Percentiles rank a stretch among this genome's conserved stretches.
Conservation (phyloP, 2,113 vertebrate species). For the Oxygymnocypris stewartii region DNA sequence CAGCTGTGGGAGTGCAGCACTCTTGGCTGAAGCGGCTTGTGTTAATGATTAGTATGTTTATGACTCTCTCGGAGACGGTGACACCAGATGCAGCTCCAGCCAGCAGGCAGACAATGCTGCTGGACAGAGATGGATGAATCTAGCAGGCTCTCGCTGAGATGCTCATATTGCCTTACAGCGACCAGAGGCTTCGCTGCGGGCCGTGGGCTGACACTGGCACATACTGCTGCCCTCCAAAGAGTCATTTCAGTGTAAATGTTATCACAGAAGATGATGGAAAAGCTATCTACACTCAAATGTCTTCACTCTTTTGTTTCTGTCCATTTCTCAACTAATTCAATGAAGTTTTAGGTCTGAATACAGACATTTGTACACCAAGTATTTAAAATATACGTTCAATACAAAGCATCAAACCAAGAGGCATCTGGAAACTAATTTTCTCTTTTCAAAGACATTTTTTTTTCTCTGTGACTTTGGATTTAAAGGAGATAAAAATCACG, state of each 20-base stretch:
- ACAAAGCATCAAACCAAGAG: too few relatives aligned
- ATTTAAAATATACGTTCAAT: not conserved
- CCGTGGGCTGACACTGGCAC: conserved; percentile 3
- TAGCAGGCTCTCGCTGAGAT: conserved; percentile 39
- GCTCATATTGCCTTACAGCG: conserved; percentile 43
- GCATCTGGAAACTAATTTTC: not conserved
- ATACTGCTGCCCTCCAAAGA: not conserved
- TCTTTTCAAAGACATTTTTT: too few relatives aligned
- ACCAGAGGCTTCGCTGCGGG: conserved; percentile 10
- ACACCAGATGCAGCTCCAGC: conserved; percentile 29
- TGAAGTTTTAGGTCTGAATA: too few relatives aligned
- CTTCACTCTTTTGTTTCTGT: too few relatives aligned
- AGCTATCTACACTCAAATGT: not conserved
- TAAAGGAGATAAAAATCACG: too few relatives aligned
- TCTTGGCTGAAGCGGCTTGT: conserved; percentile 34
- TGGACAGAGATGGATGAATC: conserved; percentile 45
- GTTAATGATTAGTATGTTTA: conserved; percentile 54
- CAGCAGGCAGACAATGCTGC: conserved; percentile 41
- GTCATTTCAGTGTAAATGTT: not conserved
- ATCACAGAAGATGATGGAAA: not conserved
- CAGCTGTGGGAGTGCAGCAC: conserved; percentile 7
- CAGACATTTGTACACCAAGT: not conserved
- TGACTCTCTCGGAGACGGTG: conserved; percentile 24
- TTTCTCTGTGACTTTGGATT: too few relatives aligned
- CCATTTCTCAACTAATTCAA: not conserved